Evolutionary conservation across 2,797 vertebrate species (phyloP), one percentile per base, ranked within the genome.

Genomic region (Alosa sapidissima): DNA sequence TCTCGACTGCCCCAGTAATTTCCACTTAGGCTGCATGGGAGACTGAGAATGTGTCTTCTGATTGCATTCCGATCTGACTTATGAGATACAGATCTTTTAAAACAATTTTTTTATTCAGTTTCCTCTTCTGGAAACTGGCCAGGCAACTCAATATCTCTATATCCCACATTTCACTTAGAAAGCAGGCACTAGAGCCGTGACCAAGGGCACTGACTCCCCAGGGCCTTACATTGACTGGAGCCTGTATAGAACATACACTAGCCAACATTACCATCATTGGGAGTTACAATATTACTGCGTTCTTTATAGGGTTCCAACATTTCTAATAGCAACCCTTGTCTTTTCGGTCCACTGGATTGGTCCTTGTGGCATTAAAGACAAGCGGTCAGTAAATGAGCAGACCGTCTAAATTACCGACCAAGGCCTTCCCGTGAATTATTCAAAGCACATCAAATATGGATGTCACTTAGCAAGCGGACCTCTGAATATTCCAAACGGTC

Each of bases 361-460:
- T 78, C 45, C 7, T 47, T 2, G 2, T 6, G 41, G 11, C 41
- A 13, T 28, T 36, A 28, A 72, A 16, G 65, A 36, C 6, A 36
- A 21, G 1, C 41, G 41, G 72, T 78, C 65, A 72, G 72, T 78
- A 78, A 78, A 72, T 72, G 65, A 78, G 41, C 36, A 78, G 36
- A 78, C 72, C 16, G 14, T 41, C 36, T 78, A 78, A 78, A 78
- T 78, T 78, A 78, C 72, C 41, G 7, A 78, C 36, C 72, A 78
- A 9, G 36, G 36, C 41, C 72, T 78, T 78, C 72, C 36, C 9
- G 36, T 78, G 72, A 78, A 78, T 78, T 19, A 78, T 78, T 78
- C 72, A 78, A 41, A 47, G 5, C 72, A 78, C 72, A 78, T 78
- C 72, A 78, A 78, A 78, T 78, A 78, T 78, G 72, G 41, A 78